These are phyloP conservation scores for Chrysotoxum bicinctum DNA, from an alignment of 2,888 invertebrate species.

Conservation along the genomic window DNA sequence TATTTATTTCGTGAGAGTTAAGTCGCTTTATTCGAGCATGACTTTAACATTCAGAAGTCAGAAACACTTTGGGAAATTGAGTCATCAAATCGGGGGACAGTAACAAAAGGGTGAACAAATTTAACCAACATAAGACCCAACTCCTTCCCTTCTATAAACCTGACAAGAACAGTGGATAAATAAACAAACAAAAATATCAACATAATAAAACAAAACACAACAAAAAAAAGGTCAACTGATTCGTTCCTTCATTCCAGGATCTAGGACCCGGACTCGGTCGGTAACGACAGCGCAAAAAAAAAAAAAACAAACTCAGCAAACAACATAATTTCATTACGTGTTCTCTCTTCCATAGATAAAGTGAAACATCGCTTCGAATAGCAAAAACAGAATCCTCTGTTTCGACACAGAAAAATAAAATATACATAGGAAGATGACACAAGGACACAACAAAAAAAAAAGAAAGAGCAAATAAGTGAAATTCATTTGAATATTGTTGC, in stretches of 20 bases:
- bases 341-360: slow-evolving; percentile 67
- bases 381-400: slow-evolving; percentile 45
- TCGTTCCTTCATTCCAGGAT: slow-evolving; percentile 26
- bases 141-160: background rate
- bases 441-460: background rate
- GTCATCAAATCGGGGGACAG: slow-evolving; percentile 34
- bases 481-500: slow-evolving; percentile 65
- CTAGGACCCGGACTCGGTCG: background rate
- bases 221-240: slow-evolving; percentile 59
- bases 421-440: slow-evolving; percentile 26
- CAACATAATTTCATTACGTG: slow-evolving; percentile 71
- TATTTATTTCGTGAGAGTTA: background rate
- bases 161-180: slow-evolving; percentile 45
- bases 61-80: slow-evolving; percentile 53
- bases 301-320: slow-evolving; percentile 46
- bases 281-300: background rate
- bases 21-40: slow-evolving; percentile 15
- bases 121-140: background rate
- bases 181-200: slow-evolving; percentile 38
- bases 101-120: slow-evolving; percentile 20
- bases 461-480: slow-evolving; percentile 53
- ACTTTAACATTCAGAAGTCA: slow-evolving; percentile 28
- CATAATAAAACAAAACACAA: slow-evolving; percentile 19
- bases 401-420: slow-evolving; percentile 32
- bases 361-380: slow-evolving; percentile 63